phyloP scores from a whole-genome alignment of 2,888 invertebrate genomes.

The Watsonalla binaria region DNA sequence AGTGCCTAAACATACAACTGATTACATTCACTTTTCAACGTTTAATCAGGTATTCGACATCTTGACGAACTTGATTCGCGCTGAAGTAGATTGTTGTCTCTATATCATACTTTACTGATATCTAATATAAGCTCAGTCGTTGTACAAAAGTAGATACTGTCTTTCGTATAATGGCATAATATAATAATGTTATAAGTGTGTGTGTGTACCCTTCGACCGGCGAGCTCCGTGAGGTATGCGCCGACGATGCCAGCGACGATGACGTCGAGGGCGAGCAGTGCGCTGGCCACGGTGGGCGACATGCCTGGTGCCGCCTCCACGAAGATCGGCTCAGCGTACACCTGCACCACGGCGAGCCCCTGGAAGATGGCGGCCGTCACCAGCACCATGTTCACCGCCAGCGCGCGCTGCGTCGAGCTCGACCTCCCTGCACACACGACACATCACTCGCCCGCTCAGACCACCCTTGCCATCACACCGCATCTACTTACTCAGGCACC shows the following conservation, averaged over 20 bases:
- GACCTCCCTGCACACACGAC: constrained; percentile 33
- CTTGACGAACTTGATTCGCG: no score
- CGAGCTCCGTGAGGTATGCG: constrained; percentile 35
- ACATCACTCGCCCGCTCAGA: no score
- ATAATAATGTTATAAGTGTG: not conserved
- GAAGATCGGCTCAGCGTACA: constrained; percentile 40
- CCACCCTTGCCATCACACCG: no score
- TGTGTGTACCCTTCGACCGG: constrained; percentile 33
- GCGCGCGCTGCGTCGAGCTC: constrained; percentile 32
- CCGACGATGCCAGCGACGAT: constrained; percentile 27
- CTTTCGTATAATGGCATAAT: not conserved
- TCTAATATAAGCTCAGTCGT: no score
- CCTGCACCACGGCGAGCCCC: constrained; percentile 36
- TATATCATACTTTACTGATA: constrained; percentile 14
- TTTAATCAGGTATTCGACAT: no score
- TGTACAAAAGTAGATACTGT: no score
- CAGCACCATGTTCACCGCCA: constrained; percentile 22
- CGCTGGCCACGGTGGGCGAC: constrained; percentile 29
- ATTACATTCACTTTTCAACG: no score
- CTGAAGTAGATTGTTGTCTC: not conserved
- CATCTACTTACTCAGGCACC: constrained; percentile 40
- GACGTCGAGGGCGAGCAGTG: constrained; percentile 25
- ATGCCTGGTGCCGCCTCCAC: constrained; percentile 31
- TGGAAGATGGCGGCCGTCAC: constrained; percentile 32
- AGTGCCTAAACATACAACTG: constrained; percentile 33